Percentiles rank a stretch among this genome's conserved stretches.
Conservation (phyloP, 2,888 invertebrate species). For the Chrysolina haemoptera region DNA sequence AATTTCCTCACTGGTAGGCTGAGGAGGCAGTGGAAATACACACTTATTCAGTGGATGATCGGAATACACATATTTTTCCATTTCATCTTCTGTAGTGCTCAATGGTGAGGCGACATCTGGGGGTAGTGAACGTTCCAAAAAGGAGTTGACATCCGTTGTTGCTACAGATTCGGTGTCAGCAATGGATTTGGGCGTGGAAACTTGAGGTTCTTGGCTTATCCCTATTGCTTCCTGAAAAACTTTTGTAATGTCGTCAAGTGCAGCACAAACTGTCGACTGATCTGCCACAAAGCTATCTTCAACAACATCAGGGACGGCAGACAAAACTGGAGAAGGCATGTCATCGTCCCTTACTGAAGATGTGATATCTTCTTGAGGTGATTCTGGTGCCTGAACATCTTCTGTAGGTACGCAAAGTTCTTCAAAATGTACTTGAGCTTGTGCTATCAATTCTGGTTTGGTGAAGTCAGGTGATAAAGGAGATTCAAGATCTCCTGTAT, state of each 20-base stretch:
- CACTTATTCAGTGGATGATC: conserved; percentile 46
- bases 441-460: conserved; percentile 33
- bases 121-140: conserved; percentile 58
- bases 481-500: conserved; percentile 1
- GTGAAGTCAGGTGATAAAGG: conserved; percentile 38
- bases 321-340: conserved; percentile 41
- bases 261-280: conserved; percentile 10
- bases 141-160: conserved; percentile 58
- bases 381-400: conserved; percentile 32
- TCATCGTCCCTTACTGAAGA: conserved; percentile 65
- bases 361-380: conserved; percentile 63
- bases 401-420: conserved; percentile 42
- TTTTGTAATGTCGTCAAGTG: not conserved
- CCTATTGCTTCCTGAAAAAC: not conserved
- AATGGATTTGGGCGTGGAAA: conserved; percentile 16
- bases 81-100: conserved; percentile 48
- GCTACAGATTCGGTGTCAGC: conserved; percentile 51
- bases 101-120: conserved; percentile 58
- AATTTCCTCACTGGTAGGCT: conserved; percentile 40
- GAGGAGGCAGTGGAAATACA: conserved; percentile 47
- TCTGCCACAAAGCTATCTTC: conserved; percentile 39
- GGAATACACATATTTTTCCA: conserved; percentile 22
- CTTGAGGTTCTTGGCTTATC: not conserved
- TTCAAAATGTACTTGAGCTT: conserved; percentile 46
- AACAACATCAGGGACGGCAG: conserved; percentile 43